Base-by-base conservation (phyloP, 92 coral and sea anemone species). In the Epizoanthus stellaris region DNA sequence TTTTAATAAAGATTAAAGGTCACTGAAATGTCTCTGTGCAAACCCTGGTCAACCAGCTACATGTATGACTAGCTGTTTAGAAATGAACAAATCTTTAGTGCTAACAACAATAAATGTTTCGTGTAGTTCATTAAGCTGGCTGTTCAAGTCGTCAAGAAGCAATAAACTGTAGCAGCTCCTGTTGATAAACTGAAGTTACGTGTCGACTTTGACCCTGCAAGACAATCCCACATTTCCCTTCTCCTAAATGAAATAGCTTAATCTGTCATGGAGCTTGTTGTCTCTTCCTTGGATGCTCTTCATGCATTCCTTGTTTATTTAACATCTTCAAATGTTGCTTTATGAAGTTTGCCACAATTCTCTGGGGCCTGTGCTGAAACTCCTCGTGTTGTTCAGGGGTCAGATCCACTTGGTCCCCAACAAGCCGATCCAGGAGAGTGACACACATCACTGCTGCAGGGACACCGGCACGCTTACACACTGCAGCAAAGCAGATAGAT, bases 381-480 rank as follows among this genome's bases (percentile, higher is more conserved):
- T 94, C 99, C 39, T 95, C 95, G 36, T 89, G 98, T 60, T 91
- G 74, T 52, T 94, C 87, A 47, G 86, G 76, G 3, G 89, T 84
- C 25, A 95, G 76, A 23, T 15, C 19, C 6, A 96, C 93, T 81
- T 96, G 99, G 70, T 96, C 99, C 3, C 96, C 94, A 15, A 76
- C 84, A 2, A 96, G 88, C 67, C 99, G 84, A 71, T 96, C 92
- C 21, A 96, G 70, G 17, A 96, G 92, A 14, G 99, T 93, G 21
- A 96, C 99, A 85, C 99, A 96, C 53, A 96, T 80, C 42, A 96
- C 84, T 21, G 98, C 99, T 2, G 99, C 99, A 5, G 93, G 80
- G 23, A 96, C 91, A 17, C 87, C 87, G 1, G 99, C 99, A 20
- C 99, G 94, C 20, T 95, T 95, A 80, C 99, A 96, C 95, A 96